Conservation (phyloP, 2,888 invertebrate genomes). For the Caenorhabditis macrosperma region DNA sequence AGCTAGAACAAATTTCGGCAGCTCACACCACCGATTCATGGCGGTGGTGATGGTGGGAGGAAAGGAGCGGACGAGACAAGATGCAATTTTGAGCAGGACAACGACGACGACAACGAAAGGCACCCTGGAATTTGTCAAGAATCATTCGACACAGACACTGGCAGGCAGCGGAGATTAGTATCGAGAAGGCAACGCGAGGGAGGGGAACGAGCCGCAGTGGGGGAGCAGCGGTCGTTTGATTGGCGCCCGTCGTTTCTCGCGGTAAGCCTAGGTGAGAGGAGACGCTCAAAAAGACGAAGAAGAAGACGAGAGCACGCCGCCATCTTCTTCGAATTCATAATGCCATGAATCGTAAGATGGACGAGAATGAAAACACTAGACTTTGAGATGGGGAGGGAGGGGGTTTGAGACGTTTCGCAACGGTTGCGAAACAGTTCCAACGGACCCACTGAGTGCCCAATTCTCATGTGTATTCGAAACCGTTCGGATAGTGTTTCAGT, state of each 20-base stretch:
- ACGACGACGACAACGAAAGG: slow-evolving; percentile 1
- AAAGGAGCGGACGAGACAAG: slow-evolving; percentile 12
- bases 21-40: slow-evolving; percentile 42
- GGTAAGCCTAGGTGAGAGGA: slow-evolving; percentile 59
- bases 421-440: slow-evolving; percentile 26
- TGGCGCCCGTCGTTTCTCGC: slow-evolving; percentile 45
- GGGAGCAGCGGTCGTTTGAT: slow-evolving; percentile 35
- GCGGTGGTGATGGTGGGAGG: slow-evolving; percentile 1
- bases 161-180: slow-evolving; percentile 41
- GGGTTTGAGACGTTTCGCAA: slow-evolving; percentile 10
- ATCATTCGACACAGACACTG: slow-evolving; percentile 30
- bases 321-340: slow-evolving; percentile 42
- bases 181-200: slow-evolving; percentile 1
- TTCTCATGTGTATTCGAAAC: background rate
- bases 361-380: background rate
- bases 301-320: slow-evolving; percentile 23
- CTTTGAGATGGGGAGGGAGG: background rate
- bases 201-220: slow-evolving; percentile 11
- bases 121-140: slow-evolving; percentile 51
- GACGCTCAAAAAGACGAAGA: too few relatives aligned
- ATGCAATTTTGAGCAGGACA: slow-evolving; percentile 53
- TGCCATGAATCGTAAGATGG: slow-evolving; percentile 36
- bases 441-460: too few relatives aligned
- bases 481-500: background rate
- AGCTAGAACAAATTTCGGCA: slow-evolving; percentile 51